Percentiles rank a stretch among this genome's conserved stretches.
Conservation (phyloP, 1,140 invertebrate genomes). For the Drosophila micromelanica region DNA sequence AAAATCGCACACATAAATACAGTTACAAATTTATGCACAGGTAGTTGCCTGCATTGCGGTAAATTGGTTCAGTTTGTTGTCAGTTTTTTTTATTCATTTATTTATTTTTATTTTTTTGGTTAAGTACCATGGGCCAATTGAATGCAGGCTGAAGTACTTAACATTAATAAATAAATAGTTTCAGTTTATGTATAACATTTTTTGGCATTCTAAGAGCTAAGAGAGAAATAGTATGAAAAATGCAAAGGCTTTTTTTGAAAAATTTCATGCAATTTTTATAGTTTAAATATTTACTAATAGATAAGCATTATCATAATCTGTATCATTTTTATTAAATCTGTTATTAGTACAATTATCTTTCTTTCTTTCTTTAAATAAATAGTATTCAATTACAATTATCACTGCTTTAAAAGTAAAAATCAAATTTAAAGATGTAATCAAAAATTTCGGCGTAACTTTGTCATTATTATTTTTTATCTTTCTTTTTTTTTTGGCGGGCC, state of each 20-base stretch:
- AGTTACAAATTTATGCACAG: conserved; percentile 28
- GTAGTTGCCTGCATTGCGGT: background rate
- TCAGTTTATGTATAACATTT: background rate
- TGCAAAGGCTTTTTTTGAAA: background rate
- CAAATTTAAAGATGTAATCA: background rate
- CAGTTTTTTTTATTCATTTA: background rate
- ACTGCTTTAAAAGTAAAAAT: too few species aligned
- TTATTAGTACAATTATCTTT: too few species aligned
- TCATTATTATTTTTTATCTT: too few species aligned
- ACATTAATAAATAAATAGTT: background rate
- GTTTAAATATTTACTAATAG: too few species aligned
- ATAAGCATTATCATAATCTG: too few species aligned
- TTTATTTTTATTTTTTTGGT: background rate
- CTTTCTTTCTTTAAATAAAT: too few species aligned
- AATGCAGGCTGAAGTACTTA: background rate
- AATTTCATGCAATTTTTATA: too few species aligned
- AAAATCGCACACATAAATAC: conserved; percentile 22
- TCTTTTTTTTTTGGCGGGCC: conserved; percentile 21
- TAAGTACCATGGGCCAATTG: background rate
- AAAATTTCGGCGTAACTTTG: background rate
- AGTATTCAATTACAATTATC: too few species aligned
- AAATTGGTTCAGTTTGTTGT: conserved; percentile 16
- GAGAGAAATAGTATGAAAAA: background rate
- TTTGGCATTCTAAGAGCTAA: background rate
- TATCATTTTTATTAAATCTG: too few species aligned